phyloP scores from a whole-genome alignment of 2,113 vertebrate species.

The Phaethon lepturus region DNA sequence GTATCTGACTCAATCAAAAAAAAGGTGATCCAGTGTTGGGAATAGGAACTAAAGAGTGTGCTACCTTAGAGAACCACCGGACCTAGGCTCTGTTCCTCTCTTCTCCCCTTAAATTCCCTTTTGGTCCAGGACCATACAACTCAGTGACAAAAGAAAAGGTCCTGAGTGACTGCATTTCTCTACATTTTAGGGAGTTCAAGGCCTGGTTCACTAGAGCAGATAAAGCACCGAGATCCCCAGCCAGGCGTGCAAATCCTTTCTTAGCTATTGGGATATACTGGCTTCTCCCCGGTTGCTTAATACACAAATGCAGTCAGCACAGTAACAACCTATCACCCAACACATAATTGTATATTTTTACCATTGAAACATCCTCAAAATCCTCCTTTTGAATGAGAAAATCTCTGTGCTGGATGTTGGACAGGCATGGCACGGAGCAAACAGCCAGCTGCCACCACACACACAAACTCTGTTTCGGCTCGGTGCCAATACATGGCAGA shows the following conservation, averaged over 20 bases:
- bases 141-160: slow-evolving; percentile 1
- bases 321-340: slow-evolving; percentile 30
- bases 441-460: neutral
- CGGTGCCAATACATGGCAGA: neutral
- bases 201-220: slow-evolving; percentile 59
- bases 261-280: slow-evolving; percentile 54
- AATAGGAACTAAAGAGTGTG: neutral
- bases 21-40: neutral
- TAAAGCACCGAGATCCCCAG: slow-evolving; percentile 55
- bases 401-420: neutral
- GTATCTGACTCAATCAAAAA: neutral
- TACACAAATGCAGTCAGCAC: slow-evolving; percentile 37
- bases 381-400: neutral
- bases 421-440: neutral
- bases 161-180: slow-evolving; percentile 1
- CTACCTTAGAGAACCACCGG: neutral
- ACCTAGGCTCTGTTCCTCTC: neutral
- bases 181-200: neutral
- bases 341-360: slow-evolving; percentile 36
- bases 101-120: neutral
- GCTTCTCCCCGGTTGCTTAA: slow-evolving; percentile 54
- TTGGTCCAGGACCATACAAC: neutral
- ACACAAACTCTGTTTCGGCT: neutral
- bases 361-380: neutral
- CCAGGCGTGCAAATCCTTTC: slow-evolving; percentile 62